Evolutionary conservation across 2,797 vertebrate species (phyloP), one percentile per base, ranked within the genome.

Genomic region (Argentina silus): DNA sequence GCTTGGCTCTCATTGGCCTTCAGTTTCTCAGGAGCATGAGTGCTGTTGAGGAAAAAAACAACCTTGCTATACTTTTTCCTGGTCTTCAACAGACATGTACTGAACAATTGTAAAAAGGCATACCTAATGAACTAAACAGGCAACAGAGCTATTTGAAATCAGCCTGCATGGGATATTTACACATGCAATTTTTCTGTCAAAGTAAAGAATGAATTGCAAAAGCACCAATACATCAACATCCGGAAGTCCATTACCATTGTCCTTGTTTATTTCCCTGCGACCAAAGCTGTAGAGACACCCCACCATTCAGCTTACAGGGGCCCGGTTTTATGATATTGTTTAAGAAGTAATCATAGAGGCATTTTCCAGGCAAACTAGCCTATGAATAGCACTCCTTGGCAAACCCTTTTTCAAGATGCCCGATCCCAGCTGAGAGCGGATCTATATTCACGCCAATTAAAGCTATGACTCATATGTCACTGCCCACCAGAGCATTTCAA

Each of bases 401-500:
- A 50, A 71, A 61, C 12, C 78, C 56, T 73, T 76, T 76, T 59
- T 79, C 81, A 86, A 85, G 76, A 86, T 72, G 73, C 53, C 55
- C 73, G 53, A 79, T 57, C 73, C 78, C 53, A 64, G 76, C 73
- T 73, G 74, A 77, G 83, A 89, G 67, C 69, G 51, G 77, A 86
- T 86, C 83, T 81, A 81, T 83, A 81, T 85, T 83, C 76, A 74
- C 70, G 82, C 79, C 85, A 87, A 87, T 91, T 84, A 86, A 74
- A 85, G 78, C 6, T n/a, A 53, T 92, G 89, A 92, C 81, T 92
- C 90, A 91, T 90, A 83, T 87, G 87, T 87, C 82, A 81, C 71
- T 64, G 78, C 83, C 79, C 83, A 81, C 80, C 48, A 36, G 75
- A 82, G 79, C 47, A 70, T 77, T 81, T 81, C 59, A 75, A 51